Evolutionary conservation across 1,140 invertebrate genomes (phyloP), one percentile per base, ranked within the genome.

Genomic region (Fopius arisanus): DNA sequence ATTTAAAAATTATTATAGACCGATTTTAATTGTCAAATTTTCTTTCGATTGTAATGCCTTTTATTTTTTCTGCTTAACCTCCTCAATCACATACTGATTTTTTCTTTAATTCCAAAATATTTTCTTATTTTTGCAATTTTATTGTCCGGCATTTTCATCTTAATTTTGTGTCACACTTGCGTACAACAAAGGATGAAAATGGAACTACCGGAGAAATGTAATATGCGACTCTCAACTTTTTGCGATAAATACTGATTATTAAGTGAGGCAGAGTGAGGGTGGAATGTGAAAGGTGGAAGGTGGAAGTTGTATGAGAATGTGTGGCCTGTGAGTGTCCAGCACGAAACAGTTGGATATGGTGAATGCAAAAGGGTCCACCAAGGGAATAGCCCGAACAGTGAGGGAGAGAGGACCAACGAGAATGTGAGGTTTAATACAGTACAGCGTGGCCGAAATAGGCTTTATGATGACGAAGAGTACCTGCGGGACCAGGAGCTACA

Each of bases 381-480:
- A 9, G 37, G 19, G 54, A 51, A 51, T 40, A 69, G 70, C 40
- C 67, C 74, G 54, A 76, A 78, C 62, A 75, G 75, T 54, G 65
- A 59, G 66, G 67, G 75, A 40, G 65, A 59, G 66, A 59, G 54
- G 70, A 72, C 70, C 51, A 70, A 74, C 82, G 79, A 76, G 78
- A 81, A 82, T 76, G 69, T 75, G 81, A 65, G 81, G 78, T 84
- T 85, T 87, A 86, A 84, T 86, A 86, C 81, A 80, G 79, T 83
- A 85, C 82, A 85, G 81, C 80, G 82, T 78, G 41, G 78, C 80
- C 79, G 79, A 80, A 75, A 80, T 83, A 85, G 84, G 85, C 83
- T 88, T 88, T 87, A 88, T 87, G 84, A 88, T 88, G 85, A 88
- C 85, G 85, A 88, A 88, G 83, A 84, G 85, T 82, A 85, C 86